Conservation (phyloP, 1,140 invertebrate genomes). For the Drosophila leontia region DNA sequence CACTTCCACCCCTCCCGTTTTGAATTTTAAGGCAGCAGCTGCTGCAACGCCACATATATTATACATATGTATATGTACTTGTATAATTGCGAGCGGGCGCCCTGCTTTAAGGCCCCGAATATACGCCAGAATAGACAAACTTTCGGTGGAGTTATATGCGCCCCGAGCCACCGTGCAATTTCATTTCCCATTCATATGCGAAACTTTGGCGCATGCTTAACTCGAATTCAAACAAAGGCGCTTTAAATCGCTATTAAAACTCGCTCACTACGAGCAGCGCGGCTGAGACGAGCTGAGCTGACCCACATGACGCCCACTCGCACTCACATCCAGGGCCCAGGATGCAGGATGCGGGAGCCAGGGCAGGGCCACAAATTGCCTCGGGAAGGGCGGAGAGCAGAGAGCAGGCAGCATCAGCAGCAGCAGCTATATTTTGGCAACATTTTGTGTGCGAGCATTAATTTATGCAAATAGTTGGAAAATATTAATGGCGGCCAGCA, state of each 20-base stretch:
- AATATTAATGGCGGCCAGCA: slow-evolving; percentile 77
- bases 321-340: background rate
- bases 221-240: slow-evolving; percentile 66
- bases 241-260: slow-evolving; percentile 76
- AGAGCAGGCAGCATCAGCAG: slow-evolving; percentile 19
- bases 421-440: slow-evolving; percentile 69
- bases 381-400: slow-evolving; percentile 7
- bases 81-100: slow-evolving; percentile 14
- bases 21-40: slow-evolving; percentile 18
- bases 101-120: slow-evolving; percentile 14
- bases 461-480: slow-evolving; percentile 83
- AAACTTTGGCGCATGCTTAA: slow-evolving; percentile 63
- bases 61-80: slow-evolving; percentile 4
- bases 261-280: slow-evolving; percentile 39
- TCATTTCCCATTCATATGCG: slow-evolving; percentile 67
- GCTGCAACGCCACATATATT: slow-evolving; percentile 4
- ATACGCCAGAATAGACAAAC: slow-evolving; percentile 43
- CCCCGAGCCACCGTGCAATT: slow-evolving; percentile 58
- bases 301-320: slow-evolving; percentile 45
- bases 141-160: slow-evolving; percentile 52
- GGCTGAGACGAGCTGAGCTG: slow-evolving; percentile 30
- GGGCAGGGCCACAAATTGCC: slow-evolving; percentile 15
- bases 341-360: background rate
- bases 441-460: slow-evolving; percentile 78
- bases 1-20: background rate